Percentiles rank a stretch among this genome's conserved stretches.
Evolutionary conservation across 1,140 invertebrate species (phyloP).

Genomic region (Drosophila kepulauana): DNA sequence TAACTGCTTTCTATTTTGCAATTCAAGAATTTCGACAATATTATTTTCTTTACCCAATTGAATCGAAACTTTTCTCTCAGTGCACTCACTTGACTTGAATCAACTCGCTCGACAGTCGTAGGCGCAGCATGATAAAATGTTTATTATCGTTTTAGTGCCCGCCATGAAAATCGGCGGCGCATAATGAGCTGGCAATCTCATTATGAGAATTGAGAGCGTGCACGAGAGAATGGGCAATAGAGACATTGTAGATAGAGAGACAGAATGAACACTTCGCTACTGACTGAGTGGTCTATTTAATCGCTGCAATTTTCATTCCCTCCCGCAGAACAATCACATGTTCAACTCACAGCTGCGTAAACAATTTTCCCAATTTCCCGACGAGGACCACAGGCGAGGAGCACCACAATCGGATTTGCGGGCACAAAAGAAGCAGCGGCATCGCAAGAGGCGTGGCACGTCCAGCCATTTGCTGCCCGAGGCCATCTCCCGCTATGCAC

Average conservation of each 20-base stretch:
- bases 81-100: no score
- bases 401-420: slow-evolving; percentile 59
- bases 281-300: slow-evolving; percentile 42
- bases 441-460: slow-evolving; percentile 39
- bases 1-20: no score
- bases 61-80: no score
- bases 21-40: no score
- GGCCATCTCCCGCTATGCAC: slow-evolving; percentile 89
- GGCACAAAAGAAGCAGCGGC: neutral
- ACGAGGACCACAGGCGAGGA: slow-evolving; percentile 38
- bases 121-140: slow-evolving; percentile 50
- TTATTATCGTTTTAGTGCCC: slow-evolving; percentile 71
- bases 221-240: neutral
- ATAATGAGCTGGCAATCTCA: slow-evolving; percentile 65
- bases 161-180: slow-evolving; percentile 61
- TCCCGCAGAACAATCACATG: slow-evolving; percentile 88
- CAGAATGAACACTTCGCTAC: slow-evolving; percentile 26
- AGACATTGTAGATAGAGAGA: neutral
- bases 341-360: slow-evolving; percentile 86
- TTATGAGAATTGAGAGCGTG: slow-evolving; percentile 30
- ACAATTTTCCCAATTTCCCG: slow-evolving; percentile 68
- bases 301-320: slow-evolving; percentile 58
- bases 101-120: slow-evolving; percentile 4
- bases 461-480: slow-evolving; percentile 56
- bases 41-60: no score